These are phyloP conservation scores for Drosophila sp. DNA, from an alignment of 1,140 invertebrate genomes.

Conservation along the genomic window DNA sequence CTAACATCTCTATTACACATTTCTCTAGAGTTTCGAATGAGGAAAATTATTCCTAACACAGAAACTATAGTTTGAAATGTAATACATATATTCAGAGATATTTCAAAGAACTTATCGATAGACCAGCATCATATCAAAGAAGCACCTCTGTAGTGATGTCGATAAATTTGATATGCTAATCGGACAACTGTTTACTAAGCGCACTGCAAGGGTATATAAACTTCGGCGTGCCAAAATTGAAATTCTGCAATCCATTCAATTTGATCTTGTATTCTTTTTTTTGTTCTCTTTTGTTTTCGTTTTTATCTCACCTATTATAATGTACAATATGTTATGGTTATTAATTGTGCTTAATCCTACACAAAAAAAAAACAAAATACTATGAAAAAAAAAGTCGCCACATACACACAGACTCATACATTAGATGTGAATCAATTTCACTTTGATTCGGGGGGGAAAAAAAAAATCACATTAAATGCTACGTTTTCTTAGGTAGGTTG, in stretches of 20 bases:
- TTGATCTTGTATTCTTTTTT: background rate
- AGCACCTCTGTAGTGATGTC: too few relatives aligned
- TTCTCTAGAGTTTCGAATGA: too few relatives aligned
- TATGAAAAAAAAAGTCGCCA: conserved; percentile 11
- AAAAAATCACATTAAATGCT: conserved; percentile 62
- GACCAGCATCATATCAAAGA: too few relatives aligned
- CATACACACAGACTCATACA: conserved; percentile 31
- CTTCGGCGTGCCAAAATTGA: background rate
- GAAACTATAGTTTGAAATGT: too few relatives aligned
- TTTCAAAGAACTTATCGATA: too few relatives aligned
- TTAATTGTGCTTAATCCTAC: conserved; percentile 40
- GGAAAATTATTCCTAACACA: too few relatives aligned
- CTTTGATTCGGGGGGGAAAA: conserved; percentile 37
- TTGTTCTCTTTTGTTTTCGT: background rate
- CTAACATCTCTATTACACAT: too few relatives aligned
- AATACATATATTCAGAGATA: too few relatives aligned
- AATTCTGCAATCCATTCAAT: background rate
- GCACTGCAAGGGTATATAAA: background rate
- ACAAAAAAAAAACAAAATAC: background rate
- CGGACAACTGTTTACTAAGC: too few relatives aligned
- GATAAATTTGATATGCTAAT: too few relatives aligned
- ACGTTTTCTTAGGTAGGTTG: conserved; percentile 41
- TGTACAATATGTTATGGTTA: conserved; percentile 21
- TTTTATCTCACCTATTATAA: conserved; percentile 2
- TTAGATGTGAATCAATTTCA: conserved; percentile 39